Percentiles rank a stretch among this genome's conserved stretches.
Evolutionary conservation across 2,797 vertebrate genomes (phyloP).

Genomic region (Micropoecilia bifurca): DNA sequence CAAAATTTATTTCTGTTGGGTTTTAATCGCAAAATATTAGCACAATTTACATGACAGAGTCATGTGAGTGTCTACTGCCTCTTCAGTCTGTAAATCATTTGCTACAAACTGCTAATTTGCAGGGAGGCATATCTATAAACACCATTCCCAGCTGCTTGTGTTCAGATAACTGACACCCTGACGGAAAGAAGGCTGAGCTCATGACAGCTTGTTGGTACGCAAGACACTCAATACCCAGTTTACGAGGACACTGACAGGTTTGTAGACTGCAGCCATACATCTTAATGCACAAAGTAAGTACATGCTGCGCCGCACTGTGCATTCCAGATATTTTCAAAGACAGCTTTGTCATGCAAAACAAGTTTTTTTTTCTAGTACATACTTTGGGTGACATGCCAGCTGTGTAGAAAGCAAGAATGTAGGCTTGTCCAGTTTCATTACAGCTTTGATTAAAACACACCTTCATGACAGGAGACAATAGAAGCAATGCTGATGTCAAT

Average conservation of each 20-base stretch:
- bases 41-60: conserved; percentile 12
- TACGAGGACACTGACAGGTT: conserved; percentile 22
- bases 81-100: conserved; percentile 38
- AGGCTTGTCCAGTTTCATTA: conserved; percentile 26
- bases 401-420: conserved; percentile 16
- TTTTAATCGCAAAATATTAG: not conserved
- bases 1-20: not conserved
- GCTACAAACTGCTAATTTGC: conserved; percentile 37
- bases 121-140: conserved; percentile 32
- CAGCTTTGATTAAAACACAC: not conserved
- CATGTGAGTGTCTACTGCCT: not conserved
- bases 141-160: conserved; percentile 65
- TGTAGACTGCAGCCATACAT: not conserved
- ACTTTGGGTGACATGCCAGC: not conserved
- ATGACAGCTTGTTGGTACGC: conserved; percentile 9
- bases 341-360: not conserved
- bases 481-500: not conserved
- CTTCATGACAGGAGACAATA: conserved; percentile 3
- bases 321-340: conserved; percentile 20
- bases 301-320: conserved; percentile 13
- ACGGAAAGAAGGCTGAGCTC: conserved; percentile 13
- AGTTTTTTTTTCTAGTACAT: not conserved
- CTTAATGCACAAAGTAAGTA: conserved; percentile 2
- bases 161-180: conserved; percentile 37
- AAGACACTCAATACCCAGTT: not conserved